phyloP scores from a whole-genome alignment of 2,888 invertebrate species.

The Acleris holmiana region DNA sequence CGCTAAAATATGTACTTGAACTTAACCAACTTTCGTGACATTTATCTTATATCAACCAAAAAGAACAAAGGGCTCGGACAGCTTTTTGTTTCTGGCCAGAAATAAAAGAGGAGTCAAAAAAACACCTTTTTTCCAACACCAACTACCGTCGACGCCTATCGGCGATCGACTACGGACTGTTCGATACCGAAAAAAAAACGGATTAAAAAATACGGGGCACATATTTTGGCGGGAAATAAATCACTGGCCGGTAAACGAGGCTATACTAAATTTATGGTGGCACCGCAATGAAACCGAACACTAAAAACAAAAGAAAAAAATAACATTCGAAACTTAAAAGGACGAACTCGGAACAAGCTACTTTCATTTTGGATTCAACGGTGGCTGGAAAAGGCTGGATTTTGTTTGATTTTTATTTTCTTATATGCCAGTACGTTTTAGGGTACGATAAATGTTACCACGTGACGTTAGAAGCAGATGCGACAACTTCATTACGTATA shows the following conservation, averaged over 20 bases:
- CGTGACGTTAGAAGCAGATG: slow-evolving; percentile 73
- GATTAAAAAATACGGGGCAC: slow-evolving; percentile 68
- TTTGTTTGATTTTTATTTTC: slow-evolving; percentile 20
- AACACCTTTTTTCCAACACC: slow-evolving; percentile 61
- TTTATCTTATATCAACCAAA: slow-evolving; percentile 67
- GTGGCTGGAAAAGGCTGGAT: slow-evolving; percentile 13
- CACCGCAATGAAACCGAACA: slow-evolving; percentile 59
- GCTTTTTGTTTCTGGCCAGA: slow-evolving; percentile 66
- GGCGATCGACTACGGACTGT: slow-evolving; percentile 79
- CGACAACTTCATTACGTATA: slow-evolving; percentile 77
- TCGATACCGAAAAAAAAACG: slow-evolving; percentile 67
- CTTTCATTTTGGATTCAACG: slow-evolving; percentile 16
- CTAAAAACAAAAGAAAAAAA: slow-evolving; percentile 67
- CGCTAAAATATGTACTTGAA: slow-evolving; percentile 19
- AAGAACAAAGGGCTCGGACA: slow-evolving; percentile 57
- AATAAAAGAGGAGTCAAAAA: slow-evolving; percentile 54
- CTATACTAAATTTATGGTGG: slow-evolving; percentile 81
- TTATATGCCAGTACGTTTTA: slow-evolving; percentile 36
- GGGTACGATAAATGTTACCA: slow-evolving; percentile 52
- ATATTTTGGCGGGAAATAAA: slow-evolving; percentile 83
- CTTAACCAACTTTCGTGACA: slow-evolving; percentile 49
- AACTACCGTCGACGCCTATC: slow-evolving; percentile 81
- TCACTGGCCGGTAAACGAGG: slow-evolving; percentile 73
- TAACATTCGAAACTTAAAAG: slow-evolving; percentile 56
- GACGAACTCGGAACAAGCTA: slow-evolving; percentile 20